phyloP scores from a whole-genome alignment of 2,888 invertebrate genomes.

The Lamellibrachia satsuma region DNA sequence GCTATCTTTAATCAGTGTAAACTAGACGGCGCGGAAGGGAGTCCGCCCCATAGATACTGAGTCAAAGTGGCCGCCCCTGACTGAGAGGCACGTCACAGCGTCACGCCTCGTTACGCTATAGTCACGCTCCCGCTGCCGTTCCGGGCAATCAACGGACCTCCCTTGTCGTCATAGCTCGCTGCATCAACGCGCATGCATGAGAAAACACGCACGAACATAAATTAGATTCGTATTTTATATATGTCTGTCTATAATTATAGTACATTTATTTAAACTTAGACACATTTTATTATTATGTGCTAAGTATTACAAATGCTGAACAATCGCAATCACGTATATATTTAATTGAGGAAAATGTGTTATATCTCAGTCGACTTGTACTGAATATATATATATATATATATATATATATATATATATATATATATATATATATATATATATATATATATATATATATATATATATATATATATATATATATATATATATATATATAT shows the following conservation, averaged over 20 bases:
- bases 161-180: neutral
- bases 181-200: neutral
- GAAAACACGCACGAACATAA: neutral
- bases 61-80: neutral
- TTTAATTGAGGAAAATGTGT: too few relatives aligned
- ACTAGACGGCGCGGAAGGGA: neutral
- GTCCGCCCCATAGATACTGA: neutral
- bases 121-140: neutral
- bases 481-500: constrained; percentile 5
- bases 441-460: too few relatives aligned
- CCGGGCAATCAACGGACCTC: neutral
- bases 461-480: neutral
- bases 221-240: neutral
- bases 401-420: too few relatives aligned
- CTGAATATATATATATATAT: too few relatives aligned
- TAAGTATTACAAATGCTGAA: too few relatives aligned
- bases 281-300: too few relatives aligned
- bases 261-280: too few relatives aligned
- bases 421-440: too few relatives aligned
- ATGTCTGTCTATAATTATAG: too few relatives aligned
- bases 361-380: too few relatives aligned
- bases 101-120: neutral
- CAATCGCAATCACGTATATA: too few relatives aligned
- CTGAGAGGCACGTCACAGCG: neutral
- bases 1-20: neutral